Evolutionary conservation across 1,140 invertebrate species (phyloP), one percentile per base, ranked within the genome.

Genomic region (Saxidomus purpurata): DNA sequence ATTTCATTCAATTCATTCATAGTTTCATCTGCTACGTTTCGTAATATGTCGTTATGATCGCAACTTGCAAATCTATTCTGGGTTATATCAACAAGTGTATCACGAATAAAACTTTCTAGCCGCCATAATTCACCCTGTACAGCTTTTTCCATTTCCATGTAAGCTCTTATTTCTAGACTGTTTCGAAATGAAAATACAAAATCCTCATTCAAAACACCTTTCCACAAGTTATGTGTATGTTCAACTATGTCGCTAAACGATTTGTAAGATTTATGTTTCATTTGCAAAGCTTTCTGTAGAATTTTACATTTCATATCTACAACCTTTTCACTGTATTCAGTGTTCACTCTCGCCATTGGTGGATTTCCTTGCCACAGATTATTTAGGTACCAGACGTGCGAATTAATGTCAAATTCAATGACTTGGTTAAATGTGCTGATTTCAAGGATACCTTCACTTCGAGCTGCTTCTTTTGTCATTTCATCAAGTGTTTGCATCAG

Each of bases 181-280:
- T 71, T 71, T 71, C 38, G 38, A n/a, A n/a, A n/a, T n/a, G n/a
- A n/a, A n/a, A n/a, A n/a, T 40, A 38, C 11, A 40, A 71, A 71
- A 71, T 71, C n/a, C n/a, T 71, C 67, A 40, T 71, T 71, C 6
- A 52, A 28, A 43, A 79, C 40, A 79, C 76, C 76, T 79, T 79
- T 36, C 40, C 47, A 79, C 28, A 79, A 28, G 25, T 25, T 31
- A 52, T 28, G 40, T 28, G 49, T n/a, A 22, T 79, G 76, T 6
- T 40, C 40, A 55, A 79, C 25, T 1, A 52, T 49, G 52, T 79
- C 76, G 1, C 0, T 71, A 3, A 71, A 4, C 3, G 67, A 22
- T 38, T 71, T 71, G 67, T 71, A 71, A 0, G 67, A 71, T 43
- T 38, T 40, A 40, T 71, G 13, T 22, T 43, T 40, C 38, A 71